Conservation (phyloP, 92 coral and sea anemone species). For the Nematostella vectensis region DNA sequence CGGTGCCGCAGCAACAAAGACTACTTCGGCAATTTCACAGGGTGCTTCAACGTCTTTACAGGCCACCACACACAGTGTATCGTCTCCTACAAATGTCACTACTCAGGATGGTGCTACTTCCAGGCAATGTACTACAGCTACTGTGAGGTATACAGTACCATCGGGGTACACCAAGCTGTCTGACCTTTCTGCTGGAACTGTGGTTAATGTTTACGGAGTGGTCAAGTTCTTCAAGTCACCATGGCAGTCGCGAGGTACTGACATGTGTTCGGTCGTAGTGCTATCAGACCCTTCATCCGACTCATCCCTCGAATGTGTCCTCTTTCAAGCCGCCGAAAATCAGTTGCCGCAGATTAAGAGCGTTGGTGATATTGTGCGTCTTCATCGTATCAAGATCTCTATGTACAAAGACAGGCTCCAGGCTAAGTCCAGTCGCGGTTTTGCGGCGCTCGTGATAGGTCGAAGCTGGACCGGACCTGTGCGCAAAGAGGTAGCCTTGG, state of each 20-base stretch:
- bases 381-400: slow-evolving; percentile 46
- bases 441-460: slow-evolving; percentile 62
- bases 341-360: slow-evolving; percentile 46
- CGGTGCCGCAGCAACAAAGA: too few relatives aligned
- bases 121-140: too few relatives aligned
- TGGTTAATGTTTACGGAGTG: slow-evolving; percentile 48
- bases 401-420: slow-evolving; percentile 45
- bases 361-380: slow-evolving; percentile 56
- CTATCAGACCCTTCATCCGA: slow-evolving; percentile 50
- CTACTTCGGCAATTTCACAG: too few relatives aligned
- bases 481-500: slow-evolving; percentile 43
- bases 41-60: too few relatives aligned
- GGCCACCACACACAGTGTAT: too few relatives aligned
- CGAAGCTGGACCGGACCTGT: slow-evolving; percentile 35
- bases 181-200: slow-evolving; percentile 22
- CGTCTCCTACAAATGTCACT: too few relatives aligned
- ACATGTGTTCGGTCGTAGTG: slow-evolving; percentile 59
- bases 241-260: slow-evolving; percentile 67
- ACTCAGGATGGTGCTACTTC: too few relatives aligned
- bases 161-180: slow-evolving; percentile 40
- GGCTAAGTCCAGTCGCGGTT: slow-evolving; percentile 52
- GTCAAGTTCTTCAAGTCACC: slow-evolving; percentile 64
- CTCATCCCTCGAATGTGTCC: slow-evolving; percentile 47
- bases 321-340: slow-evolving; percentile 27
- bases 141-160: slow-evolving; percentile 38